Percentiles rank a stretch among this genome's conserved stretches.
Evolutionary conservation across 2,113 vertebrate genomes (phyloP).

Genomic region (Ia io): DNA sequence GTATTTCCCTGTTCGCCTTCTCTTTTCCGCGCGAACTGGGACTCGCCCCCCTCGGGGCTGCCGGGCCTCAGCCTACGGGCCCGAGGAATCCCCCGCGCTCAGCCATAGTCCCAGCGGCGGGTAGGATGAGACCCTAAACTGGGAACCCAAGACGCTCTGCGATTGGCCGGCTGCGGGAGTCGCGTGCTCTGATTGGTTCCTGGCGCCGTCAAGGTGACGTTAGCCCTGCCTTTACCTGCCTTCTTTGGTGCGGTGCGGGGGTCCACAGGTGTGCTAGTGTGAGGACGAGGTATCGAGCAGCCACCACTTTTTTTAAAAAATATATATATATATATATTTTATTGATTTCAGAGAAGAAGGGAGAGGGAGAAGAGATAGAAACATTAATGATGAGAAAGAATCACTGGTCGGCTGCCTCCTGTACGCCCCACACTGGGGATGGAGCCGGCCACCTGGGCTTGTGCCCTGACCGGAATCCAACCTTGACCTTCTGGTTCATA

Average conservation of each 20-base stretch:
- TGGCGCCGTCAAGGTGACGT: background rate
- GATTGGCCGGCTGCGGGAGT: conserved; percentile 30
- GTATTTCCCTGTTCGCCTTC: background rate
- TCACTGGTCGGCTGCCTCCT: too few species aligned
- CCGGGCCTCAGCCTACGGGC: background rate
- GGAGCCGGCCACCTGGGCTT: too few species aligned
- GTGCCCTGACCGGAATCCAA: too few species aligned
- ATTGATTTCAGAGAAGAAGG: too few species aligned
- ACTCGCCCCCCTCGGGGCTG: background rate
- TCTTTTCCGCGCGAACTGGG: background rate
- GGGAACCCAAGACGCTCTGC: background rate
- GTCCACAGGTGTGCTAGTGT: background rate
- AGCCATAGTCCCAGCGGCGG: rapidly evolving
- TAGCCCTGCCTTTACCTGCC: background rate
- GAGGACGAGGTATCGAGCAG: too few species aligned
- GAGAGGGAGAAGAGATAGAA: too few species aligned
- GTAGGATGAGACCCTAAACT: rapidly evolving
- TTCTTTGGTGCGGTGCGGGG: rapidly evolving
- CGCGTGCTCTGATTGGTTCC: conserved; percentile 51
- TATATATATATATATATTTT: too few species aligned
- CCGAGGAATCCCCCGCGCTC: rapidly evolving
- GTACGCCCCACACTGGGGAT: too few species aligned
- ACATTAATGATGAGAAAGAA: too few species aligned
- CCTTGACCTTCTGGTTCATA: too few species aligned
- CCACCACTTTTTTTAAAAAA: too few species aligned